Evolutionary conservation across 2,888 invertebrate genomes (phyloP).

Genomic region (Petrolisthes cinctipes): DNA sequence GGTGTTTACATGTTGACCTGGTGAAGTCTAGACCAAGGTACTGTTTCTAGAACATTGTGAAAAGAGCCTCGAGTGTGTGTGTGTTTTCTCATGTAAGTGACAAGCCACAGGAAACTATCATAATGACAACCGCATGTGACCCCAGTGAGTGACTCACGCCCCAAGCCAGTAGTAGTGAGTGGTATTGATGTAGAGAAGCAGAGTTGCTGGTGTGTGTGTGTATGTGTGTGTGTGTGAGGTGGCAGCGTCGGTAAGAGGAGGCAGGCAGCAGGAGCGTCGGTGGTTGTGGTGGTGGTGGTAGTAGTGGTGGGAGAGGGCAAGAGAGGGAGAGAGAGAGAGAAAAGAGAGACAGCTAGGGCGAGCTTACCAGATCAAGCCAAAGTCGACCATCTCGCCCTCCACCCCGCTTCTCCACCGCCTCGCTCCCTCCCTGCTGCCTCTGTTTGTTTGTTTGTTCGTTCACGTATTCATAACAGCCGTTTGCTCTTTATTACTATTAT

Average conservation of each 20-base stretch:
- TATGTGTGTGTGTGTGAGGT: not conserved
- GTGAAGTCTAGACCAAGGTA: not conserved
- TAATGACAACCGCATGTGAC: constrained; percentile 19
- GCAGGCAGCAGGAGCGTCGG: constrained; percentile 11
- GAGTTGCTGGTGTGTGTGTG: not conserved
- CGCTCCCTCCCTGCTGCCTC: not conserved
- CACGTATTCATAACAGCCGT: too few species aligned
- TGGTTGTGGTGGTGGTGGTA: constrained; percentile 9
- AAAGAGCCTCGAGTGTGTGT: too few species aligned
- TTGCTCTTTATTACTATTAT: not conserved
- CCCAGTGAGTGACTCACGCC: too few species aligned
- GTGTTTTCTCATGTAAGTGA: not conserved
- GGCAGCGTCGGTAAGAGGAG: constrained; percentile 19
- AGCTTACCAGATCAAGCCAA: constrained; percentile 38
- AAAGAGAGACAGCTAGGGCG: constrained; percentile 19
- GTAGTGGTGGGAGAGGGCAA: not conserved
- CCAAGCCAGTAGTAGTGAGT: not conserved
- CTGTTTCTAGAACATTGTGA: not conserved
- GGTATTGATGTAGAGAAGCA: not conserved
- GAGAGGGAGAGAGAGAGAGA: constrained; percentile 36
- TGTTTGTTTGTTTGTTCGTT: constrained; percentile 10
- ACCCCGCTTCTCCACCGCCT: constrained; percentile 19
- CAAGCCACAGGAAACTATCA: constrained; percentile 20
- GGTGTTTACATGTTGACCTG: not conserved
- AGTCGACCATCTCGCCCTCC: constrained; percentile 32